These are phyloP conservation scores for Alviniconcha strummeri DNA, from an alignment of 2,888 invertebrate genomes.

Conservation along the genomic window DNA sequence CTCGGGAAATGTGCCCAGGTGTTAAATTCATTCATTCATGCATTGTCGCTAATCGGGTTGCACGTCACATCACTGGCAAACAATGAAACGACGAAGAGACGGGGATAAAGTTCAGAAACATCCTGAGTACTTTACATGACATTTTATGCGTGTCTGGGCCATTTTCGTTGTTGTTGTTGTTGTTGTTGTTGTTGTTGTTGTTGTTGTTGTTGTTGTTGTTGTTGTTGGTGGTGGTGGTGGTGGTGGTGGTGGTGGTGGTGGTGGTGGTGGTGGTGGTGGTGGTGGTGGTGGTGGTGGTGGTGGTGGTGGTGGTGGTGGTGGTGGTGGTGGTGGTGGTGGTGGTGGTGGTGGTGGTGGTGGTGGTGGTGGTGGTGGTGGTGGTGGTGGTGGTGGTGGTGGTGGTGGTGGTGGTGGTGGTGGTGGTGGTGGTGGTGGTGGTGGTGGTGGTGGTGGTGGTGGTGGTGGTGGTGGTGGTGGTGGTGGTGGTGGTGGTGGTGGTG, in stretches of 20 bases:
- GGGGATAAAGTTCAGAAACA: too few species aligned
- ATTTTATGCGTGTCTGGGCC: too few species aligned
- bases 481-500: background rate
- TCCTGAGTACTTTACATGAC: too few species aligned
- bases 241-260: conserved; percentile 26
- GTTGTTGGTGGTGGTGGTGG: conserved; percentile 14
- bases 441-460: conserved; percentile 17
- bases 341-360: conserved; percentile 16
- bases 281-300: conserved; percentile 14
- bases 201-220: too few species aligned
- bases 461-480: conserved; percentile 24
- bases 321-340: conserved; percentile 25
- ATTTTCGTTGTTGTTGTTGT: too few species aligned
- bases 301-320: conserved; percentile 17
- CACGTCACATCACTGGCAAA: too few species aligned
- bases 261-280: conserved; percentile 9
- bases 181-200: too few species aligned
- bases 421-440: conserved; percentile 6
- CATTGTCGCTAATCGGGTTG: too few species aligned
- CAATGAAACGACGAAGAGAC: too few species aligned
- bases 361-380: conserved; percentile 16
- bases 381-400: conserved; percentile 19
- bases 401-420: conserved; percentile 22
- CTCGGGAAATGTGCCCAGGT: too few species aligned
- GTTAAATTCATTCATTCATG: too few species aligned